Percentiles rank a stretch among this genome's conserved stretches.
Conservation (phyloP, 2,113 vertebrate genomes). For the Diphyllodes magnificus region DNA sequence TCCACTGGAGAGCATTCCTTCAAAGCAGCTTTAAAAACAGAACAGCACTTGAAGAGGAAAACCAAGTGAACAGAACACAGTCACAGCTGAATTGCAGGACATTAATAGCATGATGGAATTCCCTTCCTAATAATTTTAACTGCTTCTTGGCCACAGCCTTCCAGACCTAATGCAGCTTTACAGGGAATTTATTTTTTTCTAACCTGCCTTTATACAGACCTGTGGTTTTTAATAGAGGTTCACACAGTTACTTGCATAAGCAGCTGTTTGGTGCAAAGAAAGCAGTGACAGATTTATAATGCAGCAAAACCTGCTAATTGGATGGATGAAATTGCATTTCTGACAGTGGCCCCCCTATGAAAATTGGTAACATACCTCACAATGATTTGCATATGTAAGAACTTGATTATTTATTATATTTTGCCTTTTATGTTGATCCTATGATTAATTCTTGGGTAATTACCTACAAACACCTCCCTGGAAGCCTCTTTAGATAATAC, state of each 20-base stretch:
- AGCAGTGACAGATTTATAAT: constrained; percentile 69
- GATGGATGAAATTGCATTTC: constrained; percentile 65
- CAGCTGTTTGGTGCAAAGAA: constrained; percentile 63
- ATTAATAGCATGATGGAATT: constrained; percentile 44
- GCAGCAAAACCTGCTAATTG: constrained; percentile 71
- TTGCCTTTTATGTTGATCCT: constrained; percentile 35
- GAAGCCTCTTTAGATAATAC: constrained; percentile 51
- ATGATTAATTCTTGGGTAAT: constrained; percentile 60
- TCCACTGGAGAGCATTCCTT: constrained; percentile 81
- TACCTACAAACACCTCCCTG: constrained; percentile 44
- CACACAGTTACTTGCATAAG: constrained; percentile 62
- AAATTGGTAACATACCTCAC: constrained; percentile 62
- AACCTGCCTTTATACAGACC: not conserved
- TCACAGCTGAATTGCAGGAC: constrained; percentile 68
- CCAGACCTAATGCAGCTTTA: not conserved
- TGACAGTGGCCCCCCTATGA: constrained; percentile 66
- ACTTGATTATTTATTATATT: constrained; percentile 31
- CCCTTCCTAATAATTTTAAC: constrained; percentile 53
- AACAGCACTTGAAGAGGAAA: constrained; percentile 69
- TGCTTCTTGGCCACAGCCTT: constrained; percentile 1
- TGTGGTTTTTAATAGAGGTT: constrained; percentile 66
- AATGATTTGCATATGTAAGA: constrained; percentile 44
- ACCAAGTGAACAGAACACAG: constrained; percentile 43
- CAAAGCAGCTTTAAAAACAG: constrained; percentile 75
- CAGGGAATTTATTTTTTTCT: not conserved